phyloP scores from a whole-genome alignment of 1,140 invertebrate genomes.

The Amphibalanus amphitrite region DNA sequence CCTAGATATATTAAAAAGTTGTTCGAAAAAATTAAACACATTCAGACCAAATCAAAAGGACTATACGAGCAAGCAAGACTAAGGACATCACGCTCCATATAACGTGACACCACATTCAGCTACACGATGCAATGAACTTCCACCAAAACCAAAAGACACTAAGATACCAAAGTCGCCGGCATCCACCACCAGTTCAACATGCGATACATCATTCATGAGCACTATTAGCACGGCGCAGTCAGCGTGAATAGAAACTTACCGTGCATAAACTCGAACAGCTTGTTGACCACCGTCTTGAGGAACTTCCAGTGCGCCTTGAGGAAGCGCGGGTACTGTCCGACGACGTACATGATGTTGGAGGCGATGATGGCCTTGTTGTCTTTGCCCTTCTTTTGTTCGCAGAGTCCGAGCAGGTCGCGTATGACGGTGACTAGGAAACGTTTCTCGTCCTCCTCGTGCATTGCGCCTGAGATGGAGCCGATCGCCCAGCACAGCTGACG shows the following conservation, averaged over 20 bases:
- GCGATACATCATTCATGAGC: no score
- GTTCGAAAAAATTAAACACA: no score
- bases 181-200: no score
- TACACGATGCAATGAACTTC: no score
- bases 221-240: no score
- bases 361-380: slow-evolving; percentile 99
- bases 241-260: slow-evolving; percentile 40
- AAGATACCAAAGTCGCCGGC: no score
- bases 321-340: slow-evolving; percentile 98
- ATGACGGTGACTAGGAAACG: slow-evolving; percentile 98
- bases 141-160: no score
- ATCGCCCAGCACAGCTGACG: slow-evolving; percentile 89
- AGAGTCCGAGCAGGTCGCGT: slow-evolving; percentile 92
- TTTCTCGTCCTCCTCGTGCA: slow-evolving; percentile 99
- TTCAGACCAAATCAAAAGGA: no score
- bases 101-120: no score
- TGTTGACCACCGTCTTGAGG: slow-evolving; percentile 99
- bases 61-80: no score
- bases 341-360: slow-evolving; percentile 99
- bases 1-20: no score
- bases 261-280: slow-evolving; percentile 99
- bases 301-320: slow-evolving; percentile 99
- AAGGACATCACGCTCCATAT: no score
- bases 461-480: slow-evolving; percentile 96
- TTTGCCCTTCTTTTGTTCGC: slow-evolving; percentile 98